Conservation (phyloP, 2,797 vertebrate species). For the Lutjanus argentimaculatus region DNA sequence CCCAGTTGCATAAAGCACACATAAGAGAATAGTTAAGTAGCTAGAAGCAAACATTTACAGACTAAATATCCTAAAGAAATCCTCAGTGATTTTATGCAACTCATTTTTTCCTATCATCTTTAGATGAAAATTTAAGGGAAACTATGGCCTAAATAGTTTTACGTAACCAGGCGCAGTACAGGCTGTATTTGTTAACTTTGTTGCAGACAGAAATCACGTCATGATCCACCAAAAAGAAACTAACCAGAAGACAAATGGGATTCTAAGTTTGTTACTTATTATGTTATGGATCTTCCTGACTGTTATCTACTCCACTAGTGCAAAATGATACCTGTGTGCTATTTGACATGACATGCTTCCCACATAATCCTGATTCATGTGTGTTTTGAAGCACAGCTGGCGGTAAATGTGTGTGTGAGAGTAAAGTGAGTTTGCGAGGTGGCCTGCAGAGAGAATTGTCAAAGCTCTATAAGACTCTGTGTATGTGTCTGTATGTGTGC, state of each 20-base stretch:
- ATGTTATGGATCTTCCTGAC: background rate
- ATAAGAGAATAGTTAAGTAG: no score
- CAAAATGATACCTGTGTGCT: constrained; percentile 33
- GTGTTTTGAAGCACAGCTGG: constrained; percentile 40
- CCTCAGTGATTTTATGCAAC: no score
- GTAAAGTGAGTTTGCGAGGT: constrained; percentile 29
- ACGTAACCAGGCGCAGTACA: no score
- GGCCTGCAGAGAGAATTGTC: constrained; percentile 39
- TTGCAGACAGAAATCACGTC: constrained; percentile 2
- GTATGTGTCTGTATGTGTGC: constrained; percentile 14
- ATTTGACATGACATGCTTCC: constrained; percentile 23
- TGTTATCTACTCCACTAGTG: background rate
- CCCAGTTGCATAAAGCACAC: no score
- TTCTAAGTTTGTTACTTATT: background rate
- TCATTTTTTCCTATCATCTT: no score
- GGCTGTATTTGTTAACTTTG: background rate
- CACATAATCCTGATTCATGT: constrained; percentile 27
- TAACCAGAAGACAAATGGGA: background rate
- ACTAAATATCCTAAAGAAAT: no score
- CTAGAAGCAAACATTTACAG: no score
- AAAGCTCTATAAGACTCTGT: constrained; percentile 6
- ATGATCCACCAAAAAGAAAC: background rate
- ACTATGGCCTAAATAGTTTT: no score
- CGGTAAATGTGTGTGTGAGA: constrained; percentile 27
- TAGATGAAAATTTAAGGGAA: no score